Percentiles rank a stretch among this genome's conserved stretches.
These are phyloP conservation scores for Acanthis flammea DNA, from an alignment of 2,797 vertebrate genomes.

Conservation along the genomic window DNA sequence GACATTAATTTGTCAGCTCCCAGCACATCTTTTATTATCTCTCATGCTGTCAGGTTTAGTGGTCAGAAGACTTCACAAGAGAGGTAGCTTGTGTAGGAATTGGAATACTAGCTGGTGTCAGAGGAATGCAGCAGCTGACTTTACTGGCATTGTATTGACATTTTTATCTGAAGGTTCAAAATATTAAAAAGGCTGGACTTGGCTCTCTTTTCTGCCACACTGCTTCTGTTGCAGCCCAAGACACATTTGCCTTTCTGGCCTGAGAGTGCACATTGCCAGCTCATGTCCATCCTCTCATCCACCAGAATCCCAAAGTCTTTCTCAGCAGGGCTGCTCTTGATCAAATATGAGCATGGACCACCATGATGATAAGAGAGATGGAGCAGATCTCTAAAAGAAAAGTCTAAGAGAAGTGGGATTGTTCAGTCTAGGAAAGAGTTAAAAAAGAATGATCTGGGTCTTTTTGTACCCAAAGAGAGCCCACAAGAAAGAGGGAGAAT, in stretches of 20 bases:
- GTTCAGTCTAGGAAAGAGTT: neutral
- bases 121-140: neutral
- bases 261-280: neutral
- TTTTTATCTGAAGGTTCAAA: neutral
- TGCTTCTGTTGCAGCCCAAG: neutral
- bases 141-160: neutral
- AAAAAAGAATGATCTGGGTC: fast-evolving
- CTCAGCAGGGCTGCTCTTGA: fast-evolving
- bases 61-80: neutral
- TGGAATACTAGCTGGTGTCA: neutral
- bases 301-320: neutral
- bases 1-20: neutral
- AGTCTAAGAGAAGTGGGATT: neutral
- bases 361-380: neutral
- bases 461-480: fast-evolving
- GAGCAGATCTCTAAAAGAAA: neutral
- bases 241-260: neutral
- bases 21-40: neutral
- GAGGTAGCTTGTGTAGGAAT: neutral
- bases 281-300: neutral
- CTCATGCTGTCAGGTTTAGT: neutral
- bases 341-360: neutral
- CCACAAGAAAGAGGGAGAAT: neutral
- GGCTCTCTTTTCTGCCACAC: neutral
- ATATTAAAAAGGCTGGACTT: neutral